Percentiles rank a stretch among this genome's conserved stretches.
Conservation (phyloP, 2,888 invertebrate genomes). For the Lottia gigantea region DNA sequence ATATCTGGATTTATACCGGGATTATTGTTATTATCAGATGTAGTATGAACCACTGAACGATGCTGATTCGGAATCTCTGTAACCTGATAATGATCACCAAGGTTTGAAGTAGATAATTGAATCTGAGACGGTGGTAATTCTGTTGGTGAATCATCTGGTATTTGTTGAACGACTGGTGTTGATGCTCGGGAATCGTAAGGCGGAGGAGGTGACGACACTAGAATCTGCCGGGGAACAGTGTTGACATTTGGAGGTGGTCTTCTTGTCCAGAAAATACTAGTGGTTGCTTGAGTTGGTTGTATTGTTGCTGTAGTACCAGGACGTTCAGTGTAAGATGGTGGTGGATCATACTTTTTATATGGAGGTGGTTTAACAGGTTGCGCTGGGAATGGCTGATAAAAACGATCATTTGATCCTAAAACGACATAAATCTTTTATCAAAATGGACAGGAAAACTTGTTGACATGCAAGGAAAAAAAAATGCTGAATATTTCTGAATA, state of each 20-base stretch:
- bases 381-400: neutral
- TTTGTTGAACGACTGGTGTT: neutral
- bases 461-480: too few relatives aligned
- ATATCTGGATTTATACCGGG: too few relatives aligned
- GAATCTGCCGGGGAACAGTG: neutral
- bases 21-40: too few relatives aligned
- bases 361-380: constrained; percentile 1
- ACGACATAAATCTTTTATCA: neutral
- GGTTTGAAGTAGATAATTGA: too few relatives aligned
- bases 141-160: too few relatives aligned
- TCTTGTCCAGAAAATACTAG: neutral
- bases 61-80: too few relatives aligned
- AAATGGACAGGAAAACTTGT: too few relatives aligned
- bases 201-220: neutral
- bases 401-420: neutral
- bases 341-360: constrained; percentile 1
- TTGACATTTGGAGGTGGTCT: neutral
- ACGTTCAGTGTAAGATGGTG: neutral
- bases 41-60: too few relatives aligned
- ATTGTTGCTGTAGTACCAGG: neutral
- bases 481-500: too few relatives aligned
- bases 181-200: neutral
- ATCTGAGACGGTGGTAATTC: too few relatives aligned
- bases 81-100: too few relatives aligned
- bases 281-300: neutral